Evolutionary conservation across 2,797 vertebrate species (phyloP).

Genomic region (Lagorchestes hirsutus): DNA sequence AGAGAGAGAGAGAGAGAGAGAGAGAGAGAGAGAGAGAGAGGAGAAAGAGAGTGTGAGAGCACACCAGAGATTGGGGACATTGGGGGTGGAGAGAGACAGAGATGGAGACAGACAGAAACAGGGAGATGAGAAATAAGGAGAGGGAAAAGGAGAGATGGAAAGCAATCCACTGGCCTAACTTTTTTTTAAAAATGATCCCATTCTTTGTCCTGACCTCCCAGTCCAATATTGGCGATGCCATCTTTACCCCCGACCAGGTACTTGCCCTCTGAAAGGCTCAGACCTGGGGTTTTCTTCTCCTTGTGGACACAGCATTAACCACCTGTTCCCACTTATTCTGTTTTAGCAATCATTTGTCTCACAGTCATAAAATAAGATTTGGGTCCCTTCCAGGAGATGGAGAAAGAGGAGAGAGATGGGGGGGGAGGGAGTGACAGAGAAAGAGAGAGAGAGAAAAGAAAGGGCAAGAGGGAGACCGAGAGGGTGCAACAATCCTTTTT

Average conservation of each 20-base stretch:
- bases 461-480: slow-evolving; percentile 38
- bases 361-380: neutral
- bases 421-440: neutral
- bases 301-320: neutral
- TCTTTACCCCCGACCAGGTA: neutral
- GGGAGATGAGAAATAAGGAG: too few species aligned
- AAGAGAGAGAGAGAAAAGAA: neutral
- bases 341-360: too few species aligned
- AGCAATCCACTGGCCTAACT: neutral
- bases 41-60: too few species aligned
- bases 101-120: too few species aligned
- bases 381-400: neutral
- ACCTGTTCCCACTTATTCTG: neutral
- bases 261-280: neutral
- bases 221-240: neutral
- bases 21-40: too few species aligned
- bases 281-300: neutral
- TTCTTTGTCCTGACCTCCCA: neutral
- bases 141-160: neutral
- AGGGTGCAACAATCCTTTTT: slow-evolving; percentile 49
- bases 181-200: neutral
- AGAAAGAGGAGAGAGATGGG: neutral
- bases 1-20: too few species aligned
- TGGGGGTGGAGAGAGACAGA: too few species aligned
- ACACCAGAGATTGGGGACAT: too few species aligned